Base-by-base conservation (phyloP, 1,140 invertebrate species). In the Drosophila ohnishii region DNA sequence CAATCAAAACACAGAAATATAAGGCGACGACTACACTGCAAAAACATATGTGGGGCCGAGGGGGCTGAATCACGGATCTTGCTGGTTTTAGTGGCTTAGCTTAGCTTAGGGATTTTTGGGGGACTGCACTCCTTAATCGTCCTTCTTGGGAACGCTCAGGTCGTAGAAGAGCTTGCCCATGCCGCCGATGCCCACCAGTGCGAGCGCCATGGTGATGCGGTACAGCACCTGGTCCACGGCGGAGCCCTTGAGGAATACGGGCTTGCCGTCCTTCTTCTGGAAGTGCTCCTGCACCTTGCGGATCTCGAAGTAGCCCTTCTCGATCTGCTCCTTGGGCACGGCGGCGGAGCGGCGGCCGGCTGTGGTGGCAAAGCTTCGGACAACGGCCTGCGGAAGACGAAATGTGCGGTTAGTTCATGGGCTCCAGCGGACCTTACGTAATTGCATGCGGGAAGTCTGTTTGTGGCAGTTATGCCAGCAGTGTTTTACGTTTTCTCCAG, bases 241-340 rank as follows among this genome's bases (percentile, higher is more conserved):
- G 16, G 94, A 95, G 25, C 92, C 91, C 92, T 95, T 95, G 39
- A 95, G 83, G 90, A 93, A 94, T 32, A 95, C 91, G n/a, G 94
- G 94, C 72, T 92, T 88, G 56, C 93, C 94, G 88, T 95, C 93
- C 51, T 89, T 88, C 82, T 92, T 91, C 79, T 92, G 88, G 91
- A 93, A 93, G 66, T 93, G 92, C 13, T 92, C 91, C 85, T 94
- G 93, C 5, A 92, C 67, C 72, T 92, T 92, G 14, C 84, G 87
- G 64, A 91, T 60, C 71, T 90, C 85, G 39, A 90, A 88, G 53
- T 91, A 91, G 4, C 90, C 90, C 69, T 91, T 89, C 51, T 90
- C 82, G 48, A 91, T 80, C 62, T 81, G 89, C 32, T 77, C 72
- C 69, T 80, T 90, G 72, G 62, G 66, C 32, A 81, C 74, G 3